Conservation (phyloP, 2,888 invertebrate genomes). For the Monopis laevigella region DNA sequence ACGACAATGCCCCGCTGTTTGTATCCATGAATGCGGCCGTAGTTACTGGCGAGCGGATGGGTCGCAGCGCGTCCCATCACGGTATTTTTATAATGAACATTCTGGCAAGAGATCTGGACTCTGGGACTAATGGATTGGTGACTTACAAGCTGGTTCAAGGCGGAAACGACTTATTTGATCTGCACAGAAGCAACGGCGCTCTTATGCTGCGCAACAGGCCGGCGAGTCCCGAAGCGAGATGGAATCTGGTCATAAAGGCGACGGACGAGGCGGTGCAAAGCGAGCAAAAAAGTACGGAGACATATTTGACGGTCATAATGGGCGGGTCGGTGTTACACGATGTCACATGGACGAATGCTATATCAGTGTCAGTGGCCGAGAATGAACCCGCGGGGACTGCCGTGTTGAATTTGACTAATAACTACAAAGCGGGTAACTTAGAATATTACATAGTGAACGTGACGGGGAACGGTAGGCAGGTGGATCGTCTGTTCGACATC, state of each 20-base stretch:
- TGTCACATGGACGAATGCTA: slow-evolving; percentile 71
- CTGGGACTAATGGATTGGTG: slow-evolving; percentile 90
- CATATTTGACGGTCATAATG: slow-evolving; percentile 84
- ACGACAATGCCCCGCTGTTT: slow-evolving; percentile 92
- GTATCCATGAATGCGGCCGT: slow-evolving; percentile 92
- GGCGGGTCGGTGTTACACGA: slow-evolving; percentile 67
- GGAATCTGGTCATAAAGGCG: slow-evolving; percentile 86
- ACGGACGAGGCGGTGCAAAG: slow-evolving; percentile 92
- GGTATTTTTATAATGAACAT: slow-evolving; percentile 80
- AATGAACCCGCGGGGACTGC: slow-evolving; percentile 89
- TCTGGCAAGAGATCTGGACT: slow-evolving; percentile 87
- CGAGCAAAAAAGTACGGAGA: slow-evolving; percentile 87
- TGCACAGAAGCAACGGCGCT: slow-evolving; percentile 84
- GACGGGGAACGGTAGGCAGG: slow-evolving; percentile 77
- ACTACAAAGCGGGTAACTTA: slow-evolving; percentile 72
- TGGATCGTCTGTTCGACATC: slow-evolving; percentile 90
- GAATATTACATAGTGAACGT: slow-evolving; percentile 93
- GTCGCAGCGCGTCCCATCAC: slow-evolving; percentile 58
- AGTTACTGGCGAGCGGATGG: slow-evolving; percentile 69
- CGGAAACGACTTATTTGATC: slow-evolving; percentile 78
- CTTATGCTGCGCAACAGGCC: slow-evolving; percentile 71
- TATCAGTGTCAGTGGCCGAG: slow-evolving; percentile 84
- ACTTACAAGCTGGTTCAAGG: slow-evolving; percentile 88
- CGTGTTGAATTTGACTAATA: slow-evolving; percentile 82
- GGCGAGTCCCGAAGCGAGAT: slow-evolving; percentile 74